Conservation (phyloP, 2,113 vertebrate species). For the Pithys albifrons region DNA sequence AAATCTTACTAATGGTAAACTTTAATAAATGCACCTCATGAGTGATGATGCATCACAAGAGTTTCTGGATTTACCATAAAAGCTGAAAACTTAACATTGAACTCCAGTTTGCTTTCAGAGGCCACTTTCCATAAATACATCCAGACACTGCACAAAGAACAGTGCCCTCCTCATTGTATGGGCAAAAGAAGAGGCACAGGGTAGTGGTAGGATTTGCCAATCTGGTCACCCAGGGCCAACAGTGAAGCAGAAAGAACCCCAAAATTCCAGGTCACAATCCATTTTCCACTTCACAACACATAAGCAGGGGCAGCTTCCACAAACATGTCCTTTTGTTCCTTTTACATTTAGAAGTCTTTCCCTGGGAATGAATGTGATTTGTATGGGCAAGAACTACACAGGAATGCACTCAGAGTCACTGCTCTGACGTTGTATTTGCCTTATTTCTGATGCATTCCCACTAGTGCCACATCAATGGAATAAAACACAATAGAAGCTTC, state of each 20-base stretch:
- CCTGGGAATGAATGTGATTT: neutral
- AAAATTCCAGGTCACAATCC: fast-evolving
- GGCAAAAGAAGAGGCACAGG: neutral
- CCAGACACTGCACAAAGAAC: neutral
- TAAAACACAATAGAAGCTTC: neutral
- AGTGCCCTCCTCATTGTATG: neutral
- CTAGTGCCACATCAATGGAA: neutral
- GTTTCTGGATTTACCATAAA: neutral
- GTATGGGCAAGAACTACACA: neutral
- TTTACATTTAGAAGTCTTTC: neutral
- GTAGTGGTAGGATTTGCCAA: neutral
- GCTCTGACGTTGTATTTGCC: neutral
- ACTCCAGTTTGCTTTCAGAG: neutral
- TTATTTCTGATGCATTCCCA: neutral
- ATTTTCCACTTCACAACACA: neutral
- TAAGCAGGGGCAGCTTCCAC: neutral
- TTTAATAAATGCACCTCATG: neutral
- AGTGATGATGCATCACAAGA: neutral
- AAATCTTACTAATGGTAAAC: neutral
- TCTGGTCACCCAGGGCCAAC: neutral
- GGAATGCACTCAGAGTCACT: neutral
- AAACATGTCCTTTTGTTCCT: neutral
- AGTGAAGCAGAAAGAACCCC: neutral
- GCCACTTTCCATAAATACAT: neutral
- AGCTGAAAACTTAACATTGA: neutral